These are phyloP conservation scores for Brachionus manjavacas DNA, from an alignment of 1,140 invertebrate species.

Conservation along the genomic window DNA sequence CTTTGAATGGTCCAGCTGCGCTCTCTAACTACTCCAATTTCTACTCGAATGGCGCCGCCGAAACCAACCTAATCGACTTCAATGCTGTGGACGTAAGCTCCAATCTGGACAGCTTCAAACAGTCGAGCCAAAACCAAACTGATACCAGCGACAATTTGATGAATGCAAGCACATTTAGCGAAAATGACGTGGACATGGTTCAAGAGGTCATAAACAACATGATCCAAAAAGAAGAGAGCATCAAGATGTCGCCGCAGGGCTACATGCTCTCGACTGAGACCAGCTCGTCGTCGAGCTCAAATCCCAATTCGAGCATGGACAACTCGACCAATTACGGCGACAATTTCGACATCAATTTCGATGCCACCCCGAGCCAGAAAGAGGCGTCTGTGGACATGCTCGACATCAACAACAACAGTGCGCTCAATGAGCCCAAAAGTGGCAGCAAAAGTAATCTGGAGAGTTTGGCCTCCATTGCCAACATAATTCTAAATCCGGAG, in stretches of 20 bases:
- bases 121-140: background rate
- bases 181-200: slow-evolving; percentile 42
- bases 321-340: background rate
- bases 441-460: background rate
- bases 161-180: background rate
- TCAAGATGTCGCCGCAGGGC: background rate
- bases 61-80: background rate
- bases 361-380: background rate
- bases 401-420: background rate
- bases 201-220: slow-evolving; percentile 38
- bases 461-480: slow-evolving; percentile 2
- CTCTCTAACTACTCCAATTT: background rate
- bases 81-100: background rate
- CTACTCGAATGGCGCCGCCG: too few species aligned
- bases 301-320: background rate
- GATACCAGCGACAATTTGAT: background rate
- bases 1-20: too few species aligned
- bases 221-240: slow-evolving; percentile 30
- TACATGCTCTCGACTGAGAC: background rate
- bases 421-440: background rate
- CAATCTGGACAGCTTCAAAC: background rate
- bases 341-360: background rate
- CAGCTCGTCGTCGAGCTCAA: background rate
- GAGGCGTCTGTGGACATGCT: background rate
- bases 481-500: background rate